A percentile compares a stretch with the other conserved stretches of the same genome.
Evolutionary conservation across 2,888 invertebrate species (phyloP).

Genomic region (Trichacis sp.): DNA sequence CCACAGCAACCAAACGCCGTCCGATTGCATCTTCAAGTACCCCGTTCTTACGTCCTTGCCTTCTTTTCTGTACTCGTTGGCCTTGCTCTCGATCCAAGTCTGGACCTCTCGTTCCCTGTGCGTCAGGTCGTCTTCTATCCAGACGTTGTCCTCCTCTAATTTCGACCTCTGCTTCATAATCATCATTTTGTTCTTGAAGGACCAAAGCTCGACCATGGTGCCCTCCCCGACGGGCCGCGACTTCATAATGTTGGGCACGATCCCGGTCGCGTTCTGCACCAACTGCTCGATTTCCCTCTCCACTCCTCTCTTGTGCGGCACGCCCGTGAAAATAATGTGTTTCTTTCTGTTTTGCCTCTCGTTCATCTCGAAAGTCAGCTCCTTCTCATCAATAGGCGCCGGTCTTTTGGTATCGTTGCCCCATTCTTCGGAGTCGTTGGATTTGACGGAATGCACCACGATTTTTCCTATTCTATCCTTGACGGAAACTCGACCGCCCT

Average conservation of each 20-base stretch:
- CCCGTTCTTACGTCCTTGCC: slow-evolving; percentile 6
- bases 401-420: background rate
- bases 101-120: slow-evolving; percentile 3
- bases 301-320: background rate
- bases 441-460: background rate
- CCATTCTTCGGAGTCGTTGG: background rate
- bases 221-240: background rate
- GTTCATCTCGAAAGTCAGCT: background rate
- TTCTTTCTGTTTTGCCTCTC: slow-evolving; percentile 1
- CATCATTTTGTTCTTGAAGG: slow-evolving; percentile 7
- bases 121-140: slow-evolving; percentile 1
- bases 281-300: background rate
- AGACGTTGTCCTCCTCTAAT: background rate
- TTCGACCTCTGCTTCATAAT: slow-evolving; percentile 2
- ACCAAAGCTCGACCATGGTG: background rate
- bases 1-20: slow-evolving; percentile 4
- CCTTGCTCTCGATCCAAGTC: background rate
- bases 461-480: slow-evolving; percentile 4
- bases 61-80: background rate
- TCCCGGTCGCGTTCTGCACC: background rate
- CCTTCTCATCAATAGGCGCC: background rate
- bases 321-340: background rate
- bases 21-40: background rate
- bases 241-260: background rate
- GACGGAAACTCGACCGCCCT: background rate